phyloP scores from a whole-genome alignment of 1,140 invertebrate genomes.

The Aradophagus sp. region DNA sequence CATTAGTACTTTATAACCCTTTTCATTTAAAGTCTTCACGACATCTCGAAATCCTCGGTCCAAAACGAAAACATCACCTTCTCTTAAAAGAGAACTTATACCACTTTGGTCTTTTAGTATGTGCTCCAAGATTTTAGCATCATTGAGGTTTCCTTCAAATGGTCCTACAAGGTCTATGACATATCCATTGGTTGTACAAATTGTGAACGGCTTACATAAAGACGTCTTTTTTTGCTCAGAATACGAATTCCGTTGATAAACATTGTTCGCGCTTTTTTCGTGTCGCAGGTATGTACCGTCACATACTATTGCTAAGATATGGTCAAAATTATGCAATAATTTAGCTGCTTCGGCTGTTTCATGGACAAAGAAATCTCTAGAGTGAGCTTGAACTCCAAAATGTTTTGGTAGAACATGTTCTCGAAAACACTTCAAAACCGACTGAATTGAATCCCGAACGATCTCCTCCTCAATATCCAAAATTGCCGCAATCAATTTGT shows the following conservation, averaged over 20 bases:
- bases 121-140: background rate
- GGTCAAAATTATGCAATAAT: background rate
- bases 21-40: constrained; percentile 1
- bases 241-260: background rate
- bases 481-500: too few relatives aligned
- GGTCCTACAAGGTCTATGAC: background rate
- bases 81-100: background rate
- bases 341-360: background rate
- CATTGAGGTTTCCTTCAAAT: background rate
- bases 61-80: background rate
- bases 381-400: background rate
- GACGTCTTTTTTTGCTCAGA: background rate
- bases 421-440: too few relatives aligned
- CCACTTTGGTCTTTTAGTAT: background rate
- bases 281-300: background rate
- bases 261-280: constrained; percentile 1
- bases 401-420: too few relatives aligned
- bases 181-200: background rate
- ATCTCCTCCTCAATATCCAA: too few relatives aligned
- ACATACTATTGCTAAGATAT: background rate
- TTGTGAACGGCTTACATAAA: constrained; percentile 7
- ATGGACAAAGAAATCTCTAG: background rate
- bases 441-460: too few relatives aligned
- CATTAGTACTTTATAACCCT: constrained; percentile 53
- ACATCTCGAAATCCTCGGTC: constrained; percentile 1